These are phyloP conservation scores for Furcula furcula DNA, from an alignment of 2,888 invertebrate genomes.

Conservation along the genomic window DNA sequence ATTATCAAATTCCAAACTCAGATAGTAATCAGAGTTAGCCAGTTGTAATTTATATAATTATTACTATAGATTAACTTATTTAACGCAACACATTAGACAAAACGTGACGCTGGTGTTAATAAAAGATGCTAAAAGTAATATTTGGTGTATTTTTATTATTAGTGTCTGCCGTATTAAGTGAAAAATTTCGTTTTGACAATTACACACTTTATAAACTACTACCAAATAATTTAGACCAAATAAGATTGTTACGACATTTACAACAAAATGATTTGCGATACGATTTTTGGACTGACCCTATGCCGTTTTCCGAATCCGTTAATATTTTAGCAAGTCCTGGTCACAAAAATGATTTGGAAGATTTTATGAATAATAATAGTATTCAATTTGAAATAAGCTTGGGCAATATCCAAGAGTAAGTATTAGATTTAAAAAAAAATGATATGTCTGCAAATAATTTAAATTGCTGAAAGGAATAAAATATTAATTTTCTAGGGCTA, in stretches of 20 bases:
- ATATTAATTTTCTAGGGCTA: conserved; percentile 49
- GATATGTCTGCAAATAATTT: background rate
- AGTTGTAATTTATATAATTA: background rate
- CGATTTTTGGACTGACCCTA: conserved; percentile 61
- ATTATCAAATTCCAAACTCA: background rate
- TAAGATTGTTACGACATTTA: conserved; percentile 64
- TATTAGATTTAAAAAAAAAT: conserved; percentile 13
- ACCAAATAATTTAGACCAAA: conserved; percentile 62
- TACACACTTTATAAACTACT: conserved; percentile 72
- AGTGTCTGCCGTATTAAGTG: conserved; percentile 21
- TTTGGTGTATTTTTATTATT: conserved; percentile 10
- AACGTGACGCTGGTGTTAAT: too few species aligned
- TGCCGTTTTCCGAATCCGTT: conserved; percentile 39
- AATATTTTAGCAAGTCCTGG: conserved; percentile 59
- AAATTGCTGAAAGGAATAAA: background rate
- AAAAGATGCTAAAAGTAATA: background rate
- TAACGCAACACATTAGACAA: background rate
- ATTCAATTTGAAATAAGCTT: conserved; percentile 60
- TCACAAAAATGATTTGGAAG: conserved; percentile 43
- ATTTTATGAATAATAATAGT: conserved; percentile 38
- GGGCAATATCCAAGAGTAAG: conserved; percentile 71
- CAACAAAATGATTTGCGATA: conserved; percentile 52
- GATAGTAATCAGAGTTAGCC: background rate
- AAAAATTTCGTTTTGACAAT: conserved; percentile 46
- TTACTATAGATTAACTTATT: background rate